Evolutionary conservation across 2,797 vertebrate species (phyloP).

Genomic region (Vespertilio murinus): DNA sequence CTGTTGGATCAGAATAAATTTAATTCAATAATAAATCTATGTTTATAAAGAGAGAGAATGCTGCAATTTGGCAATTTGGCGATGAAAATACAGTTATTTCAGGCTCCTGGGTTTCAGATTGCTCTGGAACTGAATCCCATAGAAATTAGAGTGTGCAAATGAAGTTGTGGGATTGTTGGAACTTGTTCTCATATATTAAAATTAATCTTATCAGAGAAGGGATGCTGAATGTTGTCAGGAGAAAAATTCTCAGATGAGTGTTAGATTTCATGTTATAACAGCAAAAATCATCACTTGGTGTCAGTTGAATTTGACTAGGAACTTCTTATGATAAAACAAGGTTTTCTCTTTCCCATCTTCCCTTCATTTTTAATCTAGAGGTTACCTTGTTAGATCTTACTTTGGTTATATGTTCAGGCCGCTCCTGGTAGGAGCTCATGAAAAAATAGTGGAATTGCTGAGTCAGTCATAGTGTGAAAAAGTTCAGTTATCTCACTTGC

Average conservation of each 20-base stretch:
- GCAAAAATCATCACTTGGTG: background rate
- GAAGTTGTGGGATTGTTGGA: background rate
- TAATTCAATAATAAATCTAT: slow-evolving; percentile 4
- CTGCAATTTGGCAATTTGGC: background rate
- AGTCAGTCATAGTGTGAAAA: slow-evolving; percentile 2
- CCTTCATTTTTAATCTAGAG: background rate
- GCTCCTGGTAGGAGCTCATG: background rate
- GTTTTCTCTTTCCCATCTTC: background rate
- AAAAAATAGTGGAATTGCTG: slow-evolving; percentile 20
- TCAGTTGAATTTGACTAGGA: background rate
- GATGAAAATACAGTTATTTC: background rate
- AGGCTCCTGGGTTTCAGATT: background rate
- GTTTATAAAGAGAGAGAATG: slow-evolving; percentile 18
- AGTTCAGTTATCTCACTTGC: background rate
- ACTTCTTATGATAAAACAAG: background rate
- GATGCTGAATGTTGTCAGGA: background rate
- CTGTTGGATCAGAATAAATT: slow-evolving; percentile 17
- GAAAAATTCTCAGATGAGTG: background rate
- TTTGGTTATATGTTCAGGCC: slow-evolving; percentile 26
- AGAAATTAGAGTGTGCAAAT: slow-evolving; percentile 5
- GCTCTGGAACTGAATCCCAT: background rate
- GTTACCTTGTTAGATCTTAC: background rate
- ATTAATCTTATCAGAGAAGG: background rate
- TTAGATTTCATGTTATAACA: background rate
- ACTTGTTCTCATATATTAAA: background rate